These are phyloP conservation scores for Pteria penguin DNA, from an alignment of 2,888 invertebrate genomes.

Conservation along the genomic window DNA sequence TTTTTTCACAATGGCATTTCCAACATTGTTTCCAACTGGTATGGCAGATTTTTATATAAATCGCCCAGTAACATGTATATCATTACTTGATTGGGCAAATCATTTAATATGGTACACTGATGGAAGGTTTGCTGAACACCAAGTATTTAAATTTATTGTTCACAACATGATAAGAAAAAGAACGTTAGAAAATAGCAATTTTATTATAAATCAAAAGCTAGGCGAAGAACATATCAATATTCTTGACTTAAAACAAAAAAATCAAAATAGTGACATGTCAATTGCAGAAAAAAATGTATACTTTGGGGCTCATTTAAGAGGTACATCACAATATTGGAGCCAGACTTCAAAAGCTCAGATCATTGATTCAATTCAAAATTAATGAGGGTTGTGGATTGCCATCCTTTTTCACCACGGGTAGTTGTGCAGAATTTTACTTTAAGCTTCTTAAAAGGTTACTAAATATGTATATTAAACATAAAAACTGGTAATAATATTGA, in stretches of 20 bases:
- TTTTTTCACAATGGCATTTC: slow-evolving; percentile 43
- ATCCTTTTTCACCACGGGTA: slow-evolving; percentile 38
- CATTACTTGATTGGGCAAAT: slow-evolving; percentile 50
- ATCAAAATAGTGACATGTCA: slow-evolving; percentile 29
- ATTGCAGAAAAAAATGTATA: slow-evolving; percentile 27
- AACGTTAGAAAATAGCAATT: slow-evolving; percentile 32
- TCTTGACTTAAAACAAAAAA: slow-evolving; percentile 16
- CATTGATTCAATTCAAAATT: slow-evolving; percentile 42
- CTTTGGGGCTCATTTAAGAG: slow-evolving; percentile 40
- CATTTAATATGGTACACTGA: slow-evolving; percentile 51
- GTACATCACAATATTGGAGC: slow-evolving; percentile 51
- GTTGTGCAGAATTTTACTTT: slow-evolving; percentile 43
- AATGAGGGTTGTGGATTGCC: slow-evolving; percentile 40
- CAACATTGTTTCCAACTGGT: slow-evolving; percentile 39
- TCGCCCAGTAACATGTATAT: slow-evolving; percentile 33
- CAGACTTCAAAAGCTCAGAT: slow-evolving; percentile 42
- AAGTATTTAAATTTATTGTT: too few species aligned
- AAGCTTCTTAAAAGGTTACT: slow-evolving; percentile 25
- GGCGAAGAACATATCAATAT: slow-evolving; percentile 34
- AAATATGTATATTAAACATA: not conserved
- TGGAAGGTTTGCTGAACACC: slow-evolving; percentile 29
- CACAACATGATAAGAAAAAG: slow-evolving; percentile 41
- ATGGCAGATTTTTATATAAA: slow-evolving; percentile 35
- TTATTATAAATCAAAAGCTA: slow-evolving; percentile 35
- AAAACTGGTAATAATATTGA: slow-evolving; percentile 25